A percentile compares a stretch with the other conserved stretches of the same genome.
These are phyloP conservation scores for Centruroides vittatus DNA, from an alignment of 1,140 invertebrate species.

Conservation along the genomic window DNA sequence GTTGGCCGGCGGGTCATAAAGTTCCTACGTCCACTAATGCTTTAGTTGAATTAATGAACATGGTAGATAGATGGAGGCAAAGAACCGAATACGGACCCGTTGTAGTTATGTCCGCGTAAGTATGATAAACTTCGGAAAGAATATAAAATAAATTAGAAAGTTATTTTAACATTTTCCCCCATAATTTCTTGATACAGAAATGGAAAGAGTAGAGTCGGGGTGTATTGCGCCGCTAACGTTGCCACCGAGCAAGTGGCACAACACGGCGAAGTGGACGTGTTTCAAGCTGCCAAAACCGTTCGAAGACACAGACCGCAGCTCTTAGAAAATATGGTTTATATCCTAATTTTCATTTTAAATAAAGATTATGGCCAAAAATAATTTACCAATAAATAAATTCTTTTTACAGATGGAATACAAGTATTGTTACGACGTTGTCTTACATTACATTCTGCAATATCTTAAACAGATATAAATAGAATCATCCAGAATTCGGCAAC, in stretches of 20 bases:
- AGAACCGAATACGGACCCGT: conserved; percentile 85
- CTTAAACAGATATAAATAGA: conserved; percentile 46
- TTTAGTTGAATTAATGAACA: conserved; percentile 93
- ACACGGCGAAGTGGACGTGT: conserved; percentile 93
- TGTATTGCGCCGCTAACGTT: conserved; percentile 89
- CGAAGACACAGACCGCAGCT: conserved; percentile 84
- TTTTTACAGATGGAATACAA: conserved; percentile 80
- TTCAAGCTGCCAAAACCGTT: conserved; percentile 94
- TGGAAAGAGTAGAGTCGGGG: conserved; percentile 62
- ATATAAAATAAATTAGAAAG: too few species aligned
- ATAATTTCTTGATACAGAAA: conserved; percentile 2
- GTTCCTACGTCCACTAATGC: conserved; percentile 94
- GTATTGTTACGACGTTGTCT: conserved; percentile 87
- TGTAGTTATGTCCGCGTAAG: conserved; percentile 89
- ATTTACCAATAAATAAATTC: not conserved
- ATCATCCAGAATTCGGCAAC: too few species aligned
- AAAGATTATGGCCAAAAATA: too few species aligned
- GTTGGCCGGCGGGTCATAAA: conserved; percentile 87
- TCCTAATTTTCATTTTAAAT: too few species aligned
- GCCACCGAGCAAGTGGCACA: conserved; percentile 97
- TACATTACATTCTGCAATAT: conserved; percentile 86
- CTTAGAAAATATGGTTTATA: conserved; percentile 76
- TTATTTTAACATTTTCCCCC: too few species aligned
- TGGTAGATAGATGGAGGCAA: conserved; percentile 93
- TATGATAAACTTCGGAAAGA: not conserved